Evolutionary conservation across 2,113 vertebrate genomes (phyloP), one percentile per base, ranked within the genome.

Genomic region (Triplophysa siluroides): DNA sequence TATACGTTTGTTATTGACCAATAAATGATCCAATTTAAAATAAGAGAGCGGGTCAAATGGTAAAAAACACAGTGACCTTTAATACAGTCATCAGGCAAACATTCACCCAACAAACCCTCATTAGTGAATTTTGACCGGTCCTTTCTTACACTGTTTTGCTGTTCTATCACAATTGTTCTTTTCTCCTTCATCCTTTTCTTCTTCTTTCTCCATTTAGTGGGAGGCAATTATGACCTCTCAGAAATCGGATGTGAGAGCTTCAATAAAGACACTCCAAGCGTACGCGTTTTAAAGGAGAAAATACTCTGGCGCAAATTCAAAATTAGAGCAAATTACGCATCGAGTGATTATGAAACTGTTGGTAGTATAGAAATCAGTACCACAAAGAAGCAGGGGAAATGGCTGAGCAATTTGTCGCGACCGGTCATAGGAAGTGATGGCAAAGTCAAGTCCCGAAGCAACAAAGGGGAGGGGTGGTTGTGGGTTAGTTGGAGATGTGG

Each of bases 311-410:
- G 75, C 84, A 88, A 89, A 91, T 89, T 86, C 78, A 81, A 92
- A 91, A 93, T 92, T 88, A 87, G 89, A 90, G 83, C 85, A 92
- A 91, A 86, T 86, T 89, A 88, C 88, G 67, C 73, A 87, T 89
- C 88, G 84, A 85, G 91, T 92, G 88, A 90, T 89, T 91, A 89
- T 92, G 81, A 81, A 88, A 83, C 82, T 89, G 87, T 85, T 93
- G 90, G 88, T 88, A 91, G 92, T 93, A 94, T 86, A 91, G 88
- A 94, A 95, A 92, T 92, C 90, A 91, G 86, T 63, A 84, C 77
- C 85, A 84, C 87, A 89, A 82, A 26, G 52, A 85, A 63, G 87
- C 78, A 72, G 75, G 71, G 82, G 77, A 87, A 56, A 79, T 86
- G 80, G 21, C 74, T 45, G 76, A 76, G 84, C 89, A 92, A 95